A percentile compares a stretch with the other conserved stretches of the same genome.
Conservation (phyloP, 2,888 invertebrate species). For the Idaea biselata region DNA sequence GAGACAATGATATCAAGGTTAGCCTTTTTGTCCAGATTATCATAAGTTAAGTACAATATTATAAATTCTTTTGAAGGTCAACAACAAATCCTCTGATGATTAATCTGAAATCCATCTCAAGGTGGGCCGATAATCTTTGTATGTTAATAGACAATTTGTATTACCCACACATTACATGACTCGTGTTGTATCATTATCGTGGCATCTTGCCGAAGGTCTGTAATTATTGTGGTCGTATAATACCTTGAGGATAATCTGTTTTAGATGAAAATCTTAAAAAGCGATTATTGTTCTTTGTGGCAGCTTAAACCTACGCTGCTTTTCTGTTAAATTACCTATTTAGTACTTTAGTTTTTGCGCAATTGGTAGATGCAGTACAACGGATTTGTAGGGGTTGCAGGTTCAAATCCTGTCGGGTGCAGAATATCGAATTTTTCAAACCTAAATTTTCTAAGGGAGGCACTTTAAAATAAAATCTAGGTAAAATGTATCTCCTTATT, state of each 20-base stretch:
- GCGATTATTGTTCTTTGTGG: background rate
- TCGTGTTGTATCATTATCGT: conserved; percentile 12
- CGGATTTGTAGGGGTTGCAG: too few species aligned
- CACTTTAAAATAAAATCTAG: too few species aligned
- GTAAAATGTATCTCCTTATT: too few species aligned
- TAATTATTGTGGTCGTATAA: background rate
- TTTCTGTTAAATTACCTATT: background rate
- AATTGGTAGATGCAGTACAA: too few species aligned
- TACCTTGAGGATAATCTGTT: conserved; percentile 1
- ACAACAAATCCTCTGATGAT: conserved; percentile 27
- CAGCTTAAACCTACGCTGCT: background rate
- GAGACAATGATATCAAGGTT: too few species aligned
- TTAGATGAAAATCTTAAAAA: background rate
- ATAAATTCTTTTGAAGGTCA: conserved; percentile 7
- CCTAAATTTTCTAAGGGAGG: too few species aligned
- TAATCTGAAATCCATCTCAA: conserved; percentile 25
- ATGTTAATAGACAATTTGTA: conserved; percentile 48
- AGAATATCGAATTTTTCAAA: too few species aligned
- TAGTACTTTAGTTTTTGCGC: too few species aligned
- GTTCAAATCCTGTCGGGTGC: too few species aligned
- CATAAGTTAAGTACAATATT: background rate
- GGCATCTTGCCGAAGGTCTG: conserved; percentile 23
- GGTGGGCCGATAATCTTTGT: conserved; percentile 50
- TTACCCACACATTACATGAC: conserved; percentile 28
- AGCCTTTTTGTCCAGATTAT: too few species aligned